phyloP scores from a whole-genome alignment of 2,888 invertebrate species.

The Mythimna pallens region DNA sequence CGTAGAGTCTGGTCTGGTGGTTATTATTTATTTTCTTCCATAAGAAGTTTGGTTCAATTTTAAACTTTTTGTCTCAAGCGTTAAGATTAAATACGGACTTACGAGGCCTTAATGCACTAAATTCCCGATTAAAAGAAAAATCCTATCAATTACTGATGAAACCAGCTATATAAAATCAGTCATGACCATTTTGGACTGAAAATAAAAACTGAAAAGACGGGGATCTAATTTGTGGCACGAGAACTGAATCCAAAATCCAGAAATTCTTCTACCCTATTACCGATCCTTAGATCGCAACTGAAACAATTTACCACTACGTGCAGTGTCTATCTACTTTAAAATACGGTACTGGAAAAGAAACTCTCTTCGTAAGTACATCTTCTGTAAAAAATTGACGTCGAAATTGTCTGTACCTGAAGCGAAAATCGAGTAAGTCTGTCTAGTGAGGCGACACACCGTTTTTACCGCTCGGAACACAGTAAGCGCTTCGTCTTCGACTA shows the following conservation, averaged over 20 bases:
- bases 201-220: slow-evolving; percentile 39
- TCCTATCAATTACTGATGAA: slow-evolving; percentile 18
- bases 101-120: neutral
- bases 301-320: slow-evolving; percentile 35
- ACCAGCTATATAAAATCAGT: slow-evolving; percentile 44
- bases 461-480: slow-evolving; percentile 58
- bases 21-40: slow-evolving; percentile 4
- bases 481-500: slow-evolving; percentile 55
- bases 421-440: slow-evolving; percentile 57
- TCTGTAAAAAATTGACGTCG: slow-evolving; percentile 67
- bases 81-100: slow-evolving; percentile 1
- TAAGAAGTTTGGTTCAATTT: neutral
- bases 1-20: neutral
- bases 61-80: neutral
- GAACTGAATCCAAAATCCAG: slow-evolving; percentile 31
- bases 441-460: slow-evolving; percentile 60
- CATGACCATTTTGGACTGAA: slow-evolving; percentile 36
- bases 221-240: slow-evolving; percentile 39
- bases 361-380: slow-evolving; percentile 35
- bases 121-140: slow-evolving; percentile 16
- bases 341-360: slow-evolving; percentile 63
- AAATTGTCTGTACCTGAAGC: slow-evolving; percentile 66
- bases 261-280: slow-evolving; percentile 43
- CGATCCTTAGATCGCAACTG: slow-evolving; percentile 39
- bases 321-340: slow-evolving; percentile 48